A percentile compares a stretch with the other conserved stretches of the same genome.
These are phyloP conservation scores for Rana temporaria DNA, from an alignment of 2,113 vertebrate genomes.

Conservation along the genomic window DNA sequence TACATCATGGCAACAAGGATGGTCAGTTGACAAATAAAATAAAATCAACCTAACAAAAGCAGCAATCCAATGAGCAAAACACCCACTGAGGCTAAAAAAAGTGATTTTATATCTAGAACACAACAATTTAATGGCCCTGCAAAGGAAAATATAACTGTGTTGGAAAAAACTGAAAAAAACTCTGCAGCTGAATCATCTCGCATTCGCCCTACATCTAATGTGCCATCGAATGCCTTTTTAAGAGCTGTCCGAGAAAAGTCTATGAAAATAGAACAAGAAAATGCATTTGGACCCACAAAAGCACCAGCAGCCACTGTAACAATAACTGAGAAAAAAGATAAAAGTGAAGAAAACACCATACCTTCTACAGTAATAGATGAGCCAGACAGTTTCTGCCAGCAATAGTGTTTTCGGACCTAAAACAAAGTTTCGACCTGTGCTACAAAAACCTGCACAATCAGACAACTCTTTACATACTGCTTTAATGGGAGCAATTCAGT, in stretches of 20 bases:
- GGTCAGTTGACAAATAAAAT: background rate
- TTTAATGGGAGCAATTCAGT: conserved; percentile 94
- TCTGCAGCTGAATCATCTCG: conserved; percentile 32
- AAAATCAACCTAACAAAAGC: background rate
- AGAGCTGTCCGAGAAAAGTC: conserved; percentile 56
- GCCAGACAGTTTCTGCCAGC: conserved; percentile 52
- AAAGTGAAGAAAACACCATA: background rate
- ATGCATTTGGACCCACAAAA: background rate
- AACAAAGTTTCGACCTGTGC: conserved; percentile 86
- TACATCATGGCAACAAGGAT: background rate
- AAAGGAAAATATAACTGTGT: conserved; percentile 51
- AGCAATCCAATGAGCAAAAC: background rate
- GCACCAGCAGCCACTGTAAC: background rate
- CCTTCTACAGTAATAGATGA: conserved; percentile 38
- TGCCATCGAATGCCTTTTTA: background rate
- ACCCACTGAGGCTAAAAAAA: background rate
- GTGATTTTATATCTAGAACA: conserved; percentile 15
- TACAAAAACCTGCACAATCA: conserved; percentile 80
- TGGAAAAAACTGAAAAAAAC: conserved; percentile 43
- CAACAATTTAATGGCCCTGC: conserved; percentile 54
- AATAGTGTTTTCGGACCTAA: conserved; percentile 85
- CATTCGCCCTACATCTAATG: conserved; percentile 12
- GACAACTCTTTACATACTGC: conserved; percentile 84
- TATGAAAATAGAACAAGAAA: background rate
- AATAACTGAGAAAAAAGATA: conserved; percentile 59